phyloP scores from a whole-genome alignment of 2,113 vertebrate genomes.

The Ceyx margarethae region DNA sequence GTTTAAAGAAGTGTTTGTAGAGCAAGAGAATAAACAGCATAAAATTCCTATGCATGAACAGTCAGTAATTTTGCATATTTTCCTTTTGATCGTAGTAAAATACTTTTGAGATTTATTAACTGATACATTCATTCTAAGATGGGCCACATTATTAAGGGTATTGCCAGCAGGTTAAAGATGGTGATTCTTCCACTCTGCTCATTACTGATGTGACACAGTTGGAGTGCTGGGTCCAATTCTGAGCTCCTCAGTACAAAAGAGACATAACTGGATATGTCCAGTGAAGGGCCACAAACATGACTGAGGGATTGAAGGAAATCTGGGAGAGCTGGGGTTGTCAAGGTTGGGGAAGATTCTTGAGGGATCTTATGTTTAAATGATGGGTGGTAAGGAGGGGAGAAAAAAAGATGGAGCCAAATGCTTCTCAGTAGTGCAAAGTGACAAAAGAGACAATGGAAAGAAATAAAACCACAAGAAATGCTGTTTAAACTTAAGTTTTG shows the following conservation, averaged over 20 bases:
- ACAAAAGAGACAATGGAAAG: not conserved
- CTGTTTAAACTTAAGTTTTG: not conserved
- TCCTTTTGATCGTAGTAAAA: not conserved
- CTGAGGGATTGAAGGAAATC: not conserved
- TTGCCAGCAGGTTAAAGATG: not conserved
- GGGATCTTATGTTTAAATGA: not conserved
- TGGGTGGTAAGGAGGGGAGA: not conserved
- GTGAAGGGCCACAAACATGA: not conserved
- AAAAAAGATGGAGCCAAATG: not conserved
- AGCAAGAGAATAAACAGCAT: accelerated
- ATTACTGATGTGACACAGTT: not conserved
- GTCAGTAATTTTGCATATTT: not conserved
- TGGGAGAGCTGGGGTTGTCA: not conserved
- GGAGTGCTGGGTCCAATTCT: not conserved
- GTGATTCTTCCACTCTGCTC: not conserved
- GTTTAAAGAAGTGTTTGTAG: not conserved
- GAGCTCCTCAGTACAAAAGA: not conserved
- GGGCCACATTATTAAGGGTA: not conserved
- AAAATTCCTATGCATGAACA: not conserved
- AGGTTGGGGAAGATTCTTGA: not conserved
- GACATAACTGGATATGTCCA: not conserved
- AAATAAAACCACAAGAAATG: not conserved
- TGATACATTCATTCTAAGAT: not conserved
- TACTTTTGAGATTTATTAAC: not conserved
- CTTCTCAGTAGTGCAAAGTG: not conserved